phyloP scores from a whole-genome alignment of 30 jellyfish, hydroid and myxozoan genomes.

The Cassiopea andromeda region DNA sequence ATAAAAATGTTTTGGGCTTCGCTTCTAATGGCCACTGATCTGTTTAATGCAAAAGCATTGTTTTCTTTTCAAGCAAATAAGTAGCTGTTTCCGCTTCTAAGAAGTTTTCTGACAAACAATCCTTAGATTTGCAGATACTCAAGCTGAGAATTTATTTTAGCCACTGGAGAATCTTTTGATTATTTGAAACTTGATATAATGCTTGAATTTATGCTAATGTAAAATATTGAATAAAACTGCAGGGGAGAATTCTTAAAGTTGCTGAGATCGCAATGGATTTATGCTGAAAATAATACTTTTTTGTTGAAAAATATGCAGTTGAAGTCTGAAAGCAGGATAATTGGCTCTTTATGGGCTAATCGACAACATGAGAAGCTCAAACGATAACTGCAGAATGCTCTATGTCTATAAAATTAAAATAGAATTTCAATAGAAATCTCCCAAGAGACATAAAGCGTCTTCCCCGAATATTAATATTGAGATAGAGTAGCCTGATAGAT shows the following conservation, averaged over 20 bases:
- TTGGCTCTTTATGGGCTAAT: too few relatives aligned
- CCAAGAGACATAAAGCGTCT: too few relatives aligned
- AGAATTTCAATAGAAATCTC: too few relatives aligned
- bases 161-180: slow-evolving; percentile 2
- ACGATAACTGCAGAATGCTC: too few relatives aligned
- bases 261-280: background rate
- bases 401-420: too few relatives aligned
- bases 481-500: too few relatives aligned
- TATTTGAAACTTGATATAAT: background rate
- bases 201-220: background rate
- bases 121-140: background rate
- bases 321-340: background rate
- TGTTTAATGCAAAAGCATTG: background rate
- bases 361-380: too few relatives aligned
- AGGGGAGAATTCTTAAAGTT: background rate
- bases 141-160: slow-evolving; percentile 48
- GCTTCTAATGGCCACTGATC: background rate
- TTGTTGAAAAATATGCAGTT: background rate
- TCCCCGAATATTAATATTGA: too few relatives aligned
- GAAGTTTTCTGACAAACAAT: slow-evolving; percentile 28
- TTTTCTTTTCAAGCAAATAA: background rate
- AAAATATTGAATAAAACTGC: background rate
- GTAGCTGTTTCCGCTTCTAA: slow-evolving; percentile 26
- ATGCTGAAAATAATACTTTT: background rate
- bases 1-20: background rate